These are phyloP conservation scores for Tipula unca DNA, from an alignment of 2,888 invertebrate species.

Conservation along the genomic window DNA sequence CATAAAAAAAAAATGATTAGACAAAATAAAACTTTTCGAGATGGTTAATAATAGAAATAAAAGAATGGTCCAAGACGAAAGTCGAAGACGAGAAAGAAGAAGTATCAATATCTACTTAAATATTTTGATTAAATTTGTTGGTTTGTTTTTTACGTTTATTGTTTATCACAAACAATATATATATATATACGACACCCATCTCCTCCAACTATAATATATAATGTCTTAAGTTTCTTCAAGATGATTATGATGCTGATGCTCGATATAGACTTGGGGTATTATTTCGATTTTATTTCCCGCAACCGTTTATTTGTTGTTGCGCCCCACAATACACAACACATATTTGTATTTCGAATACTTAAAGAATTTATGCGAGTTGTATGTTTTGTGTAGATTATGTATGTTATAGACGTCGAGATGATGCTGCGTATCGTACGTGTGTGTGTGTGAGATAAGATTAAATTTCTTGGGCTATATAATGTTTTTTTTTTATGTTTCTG, in stretches of 20 bases:
- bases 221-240: background rate
- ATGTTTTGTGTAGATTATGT: background rate
- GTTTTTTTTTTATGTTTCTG: background rate
- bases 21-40: background rate
- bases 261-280: background rate
- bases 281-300: background rate
- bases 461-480: background rate
- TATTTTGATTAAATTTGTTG: conserved; percentile 14
- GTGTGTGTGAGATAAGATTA: background rate
- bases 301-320: background rate
- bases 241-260: background rate
- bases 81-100: background rate
- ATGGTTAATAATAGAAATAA: background rate
- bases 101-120: conserved; percentile 4
- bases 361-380: background rate
- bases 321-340: background rate
- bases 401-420: background rate
- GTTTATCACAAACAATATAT: conserved; percentile 14
- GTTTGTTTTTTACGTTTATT: background rate
- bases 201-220: background rate
- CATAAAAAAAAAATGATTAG: background rate
- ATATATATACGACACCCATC: background rate
- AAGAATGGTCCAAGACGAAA: background rate
- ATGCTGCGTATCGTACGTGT: background rate
- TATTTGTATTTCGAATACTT: background rate